Base-by-base conservation (phyloP, 2,797 vertebrate genomes). In the Chrysocyon brachyurus region DNA sequence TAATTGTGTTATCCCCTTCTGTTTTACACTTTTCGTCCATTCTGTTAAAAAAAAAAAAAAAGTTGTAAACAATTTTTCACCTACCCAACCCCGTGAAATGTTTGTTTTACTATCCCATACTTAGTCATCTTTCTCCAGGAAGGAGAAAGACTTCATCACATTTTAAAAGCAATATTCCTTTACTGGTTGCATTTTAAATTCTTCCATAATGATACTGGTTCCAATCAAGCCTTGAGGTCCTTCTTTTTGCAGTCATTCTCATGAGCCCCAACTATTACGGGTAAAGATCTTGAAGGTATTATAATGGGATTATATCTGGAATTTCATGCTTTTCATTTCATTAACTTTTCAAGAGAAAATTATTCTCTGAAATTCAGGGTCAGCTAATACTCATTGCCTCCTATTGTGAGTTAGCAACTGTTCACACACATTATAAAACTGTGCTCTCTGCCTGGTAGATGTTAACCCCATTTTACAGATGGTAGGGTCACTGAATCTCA, bases 311-410 rank as follows among this genome's bases (percentile, higher is more conserved):
- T 90, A 40, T 68, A 59, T 59, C 46, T 92, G n/a, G 64, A 70
- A 73, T 90, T 79, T 88, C 9, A 91, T 86, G 3, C 19, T 91
- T 82, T 97, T 59, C 78, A 24, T 94, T 88, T 88, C 17, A 22
- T 90, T 95, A 68, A 33, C 46, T 33, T 94, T 92, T 93, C 89
- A 79, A 87, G 85, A 96, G 40, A 84, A 93, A 96, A 64, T 49
- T 68, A 46, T 94, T 72, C 36, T 72, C 49, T 59, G 57, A 92
- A 77, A 94, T 89, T 87, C 31, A 95, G 49, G 46, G 66, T n/a
- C 84, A 87, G 36, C 49, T 92, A 59, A 36, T 85, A 66, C 15
- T 82, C 49, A 90, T 91, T 87, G 56, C 11, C 9, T 86, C 12
- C 9, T 86, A 12, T 66, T n/a, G 2, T 57, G 40, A 79, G 24